Evolutionary conservation across 1,140 invertebrate species (phyloP), one percentile per base, ranked within the genome.

Genomic region (Drosophila santomea): DNA sequence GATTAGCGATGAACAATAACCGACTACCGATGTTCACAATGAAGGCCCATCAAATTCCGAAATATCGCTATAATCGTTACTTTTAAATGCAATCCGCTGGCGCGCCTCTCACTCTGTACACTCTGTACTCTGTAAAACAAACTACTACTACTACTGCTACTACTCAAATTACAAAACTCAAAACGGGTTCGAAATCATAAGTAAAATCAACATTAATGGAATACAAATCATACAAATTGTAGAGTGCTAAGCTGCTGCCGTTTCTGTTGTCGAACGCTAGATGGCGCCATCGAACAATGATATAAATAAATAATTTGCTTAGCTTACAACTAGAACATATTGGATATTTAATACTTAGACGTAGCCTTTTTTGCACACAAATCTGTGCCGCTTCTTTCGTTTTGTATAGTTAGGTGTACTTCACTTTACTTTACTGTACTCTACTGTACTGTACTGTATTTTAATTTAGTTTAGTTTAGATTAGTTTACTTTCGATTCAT

Each of bases 281-380:
- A 23, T 45, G 43, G 43, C 43, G 43, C 43, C 43, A 20, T 45
- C 43, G 43, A 45, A 45, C 43, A 45, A 20, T 15, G 43, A 72
- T 45, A 78, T 44, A 78, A 88, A 88, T 88, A 88, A 85, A 88
- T 89, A 88, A 89, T 89, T 88, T 60, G 80, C 79, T 80, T 83
- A 73, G 73, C 75, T 80, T 83, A 83, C 56, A 59, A 73, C 73
- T 84, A 88, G 52, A 80, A 78, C 80, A 88, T 88, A 88, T 89
- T 88, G 59, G 84, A 88, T 88, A 88, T 89, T 88, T 88, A 88
- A 88, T 88, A 88, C 84, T 88, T 88, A 88, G 69, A 78, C 60
- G 82, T 85, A 85, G 82, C 82, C 82, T 82, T 81, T 82, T 81
- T 66, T 81, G 69, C 59, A 71, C 66, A 68, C 56, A 44, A 58